Conservation (phyloP, 1,140 invertebrate genomes). For the Bombus pascuorum region DNA sequence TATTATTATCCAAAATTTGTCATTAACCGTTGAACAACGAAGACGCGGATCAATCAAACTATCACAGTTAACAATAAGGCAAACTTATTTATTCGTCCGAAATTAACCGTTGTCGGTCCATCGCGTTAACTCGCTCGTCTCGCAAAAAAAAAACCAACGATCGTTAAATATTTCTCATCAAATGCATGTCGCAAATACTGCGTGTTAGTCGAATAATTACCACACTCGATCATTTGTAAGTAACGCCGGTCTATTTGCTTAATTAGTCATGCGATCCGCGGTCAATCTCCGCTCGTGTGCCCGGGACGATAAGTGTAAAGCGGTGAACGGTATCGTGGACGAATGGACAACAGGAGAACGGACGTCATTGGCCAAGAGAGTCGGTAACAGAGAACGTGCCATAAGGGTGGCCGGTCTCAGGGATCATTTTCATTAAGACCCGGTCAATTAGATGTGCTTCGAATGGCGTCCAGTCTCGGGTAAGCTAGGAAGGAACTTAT, state of each 20-base stretch:
- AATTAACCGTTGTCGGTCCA: too few species aligned
- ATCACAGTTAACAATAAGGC: not conserved
- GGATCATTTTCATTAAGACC: constrained; percentile 72
- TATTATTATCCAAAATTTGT: too few species aligned
- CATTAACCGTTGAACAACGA: too few species aligned
- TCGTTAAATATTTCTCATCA: not conserved
- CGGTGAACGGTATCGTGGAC: not conserved
- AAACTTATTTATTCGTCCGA: not conserved
- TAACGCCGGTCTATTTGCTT: not conserved
- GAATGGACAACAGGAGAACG: constrained; percentile 16
- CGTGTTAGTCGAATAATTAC: not conserved
- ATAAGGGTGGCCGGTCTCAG: constrained; percentile 18
- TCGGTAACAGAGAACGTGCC: constrained; percentile 30
- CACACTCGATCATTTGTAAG: constrained; percentile 4
- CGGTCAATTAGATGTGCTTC: constrained; percentile 69
- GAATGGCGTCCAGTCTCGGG: constrained; percentile 60
- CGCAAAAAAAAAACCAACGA: not conserved
- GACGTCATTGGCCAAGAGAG: constrained; percentile 35
- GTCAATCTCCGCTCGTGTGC: not conserved
- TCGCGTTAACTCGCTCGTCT: not conserved
- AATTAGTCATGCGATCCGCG: constrained; percentile 22
- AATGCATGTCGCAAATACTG: not conserved
- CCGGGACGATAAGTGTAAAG: constrained; percentile 11
- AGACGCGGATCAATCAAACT: too few species aligned
- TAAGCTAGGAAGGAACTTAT: constrained; percentile 64